Percentiles rank a stretch among this genome's conserved stretches.
These are phyloP conservation scores for Ophion ventricosus DNA, from an alignment of 2,888 invertebrate genomes.

Conservation along the genomic window DNA sequence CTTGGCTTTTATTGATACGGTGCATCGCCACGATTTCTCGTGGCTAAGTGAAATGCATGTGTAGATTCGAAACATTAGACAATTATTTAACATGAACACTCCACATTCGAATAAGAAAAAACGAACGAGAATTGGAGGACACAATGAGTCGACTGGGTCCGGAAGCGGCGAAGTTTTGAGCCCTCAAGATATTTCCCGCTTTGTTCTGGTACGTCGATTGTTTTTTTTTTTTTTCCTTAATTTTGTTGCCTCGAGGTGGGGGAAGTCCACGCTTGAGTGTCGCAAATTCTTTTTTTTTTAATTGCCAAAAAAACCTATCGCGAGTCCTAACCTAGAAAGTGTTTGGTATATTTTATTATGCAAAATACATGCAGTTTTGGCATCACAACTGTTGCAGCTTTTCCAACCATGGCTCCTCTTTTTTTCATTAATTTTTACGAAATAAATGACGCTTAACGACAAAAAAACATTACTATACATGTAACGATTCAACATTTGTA, in stretches of 20 bases:
- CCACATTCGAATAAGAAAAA: slow-evolving; percentile 80
- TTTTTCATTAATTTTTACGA: background rate
- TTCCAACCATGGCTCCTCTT: background rate
- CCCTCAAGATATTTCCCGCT: slow-evolving; percentile 79
- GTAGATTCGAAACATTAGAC: slow-evolving; percentile 21
- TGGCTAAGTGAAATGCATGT: slow-evolving; percentile 44
- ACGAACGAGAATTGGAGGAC: slow-evolving; percentile 77
- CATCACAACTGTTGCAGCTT: background rate
- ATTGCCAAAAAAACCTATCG: background rate
- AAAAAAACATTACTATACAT: background rate
- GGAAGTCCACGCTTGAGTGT: background rate
- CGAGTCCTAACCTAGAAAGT: background rate
- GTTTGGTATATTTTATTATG: background rate
- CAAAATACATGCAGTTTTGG: background rate
- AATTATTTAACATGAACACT: slow-evolving; percentile 74
- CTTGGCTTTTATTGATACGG: background rate
- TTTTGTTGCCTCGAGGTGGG: slow-evolving; percentile 6
- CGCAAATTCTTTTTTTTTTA: background rate
- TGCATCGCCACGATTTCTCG: slow-evolving; percentile 27
- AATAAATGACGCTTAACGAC: background rate
- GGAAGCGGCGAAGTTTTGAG: slow-evolving; percentile 74
- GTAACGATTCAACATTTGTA: background rate
- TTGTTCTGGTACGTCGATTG: slow-evolving; percentile 77
- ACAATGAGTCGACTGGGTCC: slow-evolving; percentile 72
- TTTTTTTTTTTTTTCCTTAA: slow-evolving; percentile 17